Evolutionary conservation across 2,113 vertebrate species (phyloP), one percentile per base, ranked within the genome.

Genomic region (Crotalus horridus): DNA sequence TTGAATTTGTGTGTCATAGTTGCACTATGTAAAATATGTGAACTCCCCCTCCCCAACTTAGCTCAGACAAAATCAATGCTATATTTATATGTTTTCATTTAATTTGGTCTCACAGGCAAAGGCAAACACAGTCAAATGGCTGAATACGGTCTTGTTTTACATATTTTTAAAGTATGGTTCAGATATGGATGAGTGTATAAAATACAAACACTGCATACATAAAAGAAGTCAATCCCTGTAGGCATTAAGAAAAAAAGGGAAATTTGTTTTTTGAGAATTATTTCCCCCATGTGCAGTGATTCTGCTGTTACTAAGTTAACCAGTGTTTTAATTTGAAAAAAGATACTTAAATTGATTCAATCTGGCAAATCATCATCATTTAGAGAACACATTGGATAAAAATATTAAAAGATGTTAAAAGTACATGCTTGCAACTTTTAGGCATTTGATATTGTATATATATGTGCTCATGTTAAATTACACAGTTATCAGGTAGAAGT

Each of bases 341-440:
- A 94, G 92, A 89, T 0, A 53, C 93, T 61, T 26, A 89, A 33
- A 92, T 93, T 93, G 23, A 43, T 54, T 2, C 92, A 93, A 92
- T 90, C 92, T 96, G 85, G 89, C 59, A 94, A 96, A 92, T 89
- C 93, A 56, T 51, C 87, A 93, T 97, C 94, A 95, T 92, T 89
- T 89, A 90, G 93, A 91, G 94, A 92, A 93, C 87, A 88, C 93
- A 53, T 85, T 46, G 95, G 95, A 53, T 89, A 92, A 85, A 24
- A 93, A 93, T 94, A 93, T 97, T 95, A 95, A 95, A 96, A 96
- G 94, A 91, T 95, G 94, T 91, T 95, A 95, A 96, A 94, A 96
- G 91, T n/a, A 59, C 64, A 94, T 94, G 92, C 89, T 92, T 96
- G 88, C 93, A 93, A 94, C 94, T 95, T 95, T 91, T 94, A 95